Base-by-base conservation (phyloP, 2,797 vertebrate genomes). In the Salarias fasciatus region DNA sequence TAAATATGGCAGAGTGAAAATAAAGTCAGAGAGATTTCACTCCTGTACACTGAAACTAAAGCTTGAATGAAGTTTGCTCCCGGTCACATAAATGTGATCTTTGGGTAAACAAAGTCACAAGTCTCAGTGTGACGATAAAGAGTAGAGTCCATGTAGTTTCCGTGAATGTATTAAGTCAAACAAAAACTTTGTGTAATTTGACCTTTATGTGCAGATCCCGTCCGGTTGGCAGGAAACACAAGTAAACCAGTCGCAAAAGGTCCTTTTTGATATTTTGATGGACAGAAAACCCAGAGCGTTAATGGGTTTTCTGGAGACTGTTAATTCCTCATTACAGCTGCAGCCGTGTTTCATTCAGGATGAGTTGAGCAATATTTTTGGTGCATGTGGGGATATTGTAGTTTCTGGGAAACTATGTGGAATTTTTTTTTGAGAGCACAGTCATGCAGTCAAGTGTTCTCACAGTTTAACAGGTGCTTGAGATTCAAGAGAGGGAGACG, bases 401-500 rank as follows among this genome's bases (percentile, higher is more conserved):
- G 64, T 55, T 62, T 33, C 9, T 35, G 33, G 9, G 33, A 9
- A 35, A 35, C 33, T 9, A 9, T 6, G 33, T 9, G 33, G 33
- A 35, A 35, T 35, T 6, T 35, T 6, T 35, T 35, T 9, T 2
- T 35, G 51, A 74, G 72, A 79, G 64, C 48, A 72, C 80, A 82
- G 76, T 80, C 72, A 79, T 85, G 82, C 84, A 82, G 80, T 87
- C 76, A 84, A 90, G 91, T 88, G 85, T 85, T 68, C 73, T 89
- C 79, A 64, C 57, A 78, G 82, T 83, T 89, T 83, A 89, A 91
- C 89, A 88, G 81, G 76, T 89, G 83, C 92, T 92, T 91, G 87
- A 92, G 80, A 82, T 77, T 89, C 74, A 91, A 93, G 89, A 87
- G 90, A 83, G 86, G 87, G 79, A 85, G 86, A 90, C 86, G 42